Conservation (phyloP, 2,113 vertebrate species). For the Channa argus region DNA sequence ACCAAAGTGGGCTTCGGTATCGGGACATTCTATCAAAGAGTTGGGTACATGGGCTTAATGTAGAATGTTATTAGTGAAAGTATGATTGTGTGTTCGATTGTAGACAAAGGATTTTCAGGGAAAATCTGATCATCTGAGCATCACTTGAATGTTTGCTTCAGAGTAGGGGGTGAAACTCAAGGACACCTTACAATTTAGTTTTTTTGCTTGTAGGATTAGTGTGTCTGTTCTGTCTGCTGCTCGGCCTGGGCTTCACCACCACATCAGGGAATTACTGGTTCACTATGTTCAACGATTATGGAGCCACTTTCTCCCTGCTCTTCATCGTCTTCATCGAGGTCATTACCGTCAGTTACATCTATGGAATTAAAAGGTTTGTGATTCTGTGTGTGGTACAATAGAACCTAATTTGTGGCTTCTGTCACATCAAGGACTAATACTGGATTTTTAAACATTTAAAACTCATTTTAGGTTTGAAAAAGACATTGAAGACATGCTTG, state of each 20-base stretch:
- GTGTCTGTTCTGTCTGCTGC: constrained; percentile 85
- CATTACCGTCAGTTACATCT: constrained; percentile 89
- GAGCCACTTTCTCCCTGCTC: constrained; percentile 89
- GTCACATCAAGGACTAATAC: no score
- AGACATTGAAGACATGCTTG: constrained; percentile 90
- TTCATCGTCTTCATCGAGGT: constrained; percentile 92
- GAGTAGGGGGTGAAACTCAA: no score
- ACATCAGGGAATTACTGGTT: constrained; percentile 95
- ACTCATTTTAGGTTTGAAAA: constrained; percentile 86
- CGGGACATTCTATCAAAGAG: no score
- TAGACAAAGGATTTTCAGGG: no score
- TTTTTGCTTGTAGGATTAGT: constrained; percentile 80
- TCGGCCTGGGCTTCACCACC: constrained; percentile 91
- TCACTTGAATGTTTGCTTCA: no score
- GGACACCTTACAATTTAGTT: no score
- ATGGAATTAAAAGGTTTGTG: constrained; percentile 89
- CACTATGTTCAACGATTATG: constrained; percentile 93
- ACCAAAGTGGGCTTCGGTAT: no score
- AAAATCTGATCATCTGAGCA: no score
- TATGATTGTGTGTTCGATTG: no score
- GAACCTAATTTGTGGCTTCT: background rate
- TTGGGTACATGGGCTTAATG: no score
- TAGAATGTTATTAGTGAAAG: no score
- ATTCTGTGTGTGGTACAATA: background rate
- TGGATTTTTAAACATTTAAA: background rate